Evolutionary conservation across 2,797 vertebrate species (phyloP).

Genomic region (Bradypodion pumilum): DNA sequence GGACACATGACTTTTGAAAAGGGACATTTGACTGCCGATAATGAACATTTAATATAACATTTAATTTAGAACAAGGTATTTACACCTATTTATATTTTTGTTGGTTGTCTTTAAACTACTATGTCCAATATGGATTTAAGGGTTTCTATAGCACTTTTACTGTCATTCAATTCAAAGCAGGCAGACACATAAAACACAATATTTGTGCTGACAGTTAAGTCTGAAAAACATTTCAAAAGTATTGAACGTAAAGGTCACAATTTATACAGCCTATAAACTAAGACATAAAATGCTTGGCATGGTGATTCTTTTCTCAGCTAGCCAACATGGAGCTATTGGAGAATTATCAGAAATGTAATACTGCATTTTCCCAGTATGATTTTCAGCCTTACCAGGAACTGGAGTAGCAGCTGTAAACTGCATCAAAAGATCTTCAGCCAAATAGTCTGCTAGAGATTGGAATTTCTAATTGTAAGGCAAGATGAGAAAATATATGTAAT

Average conservation of each 20-base stretch:
- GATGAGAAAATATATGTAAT: neutral
- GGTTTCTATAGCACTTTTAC: neutral
- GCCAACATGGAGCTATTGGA: neutral
- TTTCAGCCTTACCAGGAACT: constrained; percentile 22
- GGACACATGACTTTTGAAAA: constrained; percentile 10
- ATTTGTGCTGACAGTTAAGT: neutral
- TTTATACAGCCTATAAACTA: constrained; percentile 25
- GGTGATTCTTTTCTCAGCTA: neutral
- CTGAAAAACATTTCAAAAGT: constrained; percentile 38
- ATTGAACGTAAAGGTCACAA: neutral
- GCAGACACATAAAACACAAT: neutral
- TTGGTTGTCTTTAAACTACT: neutral
- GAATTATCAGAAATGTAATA: constrained; percentile 19
- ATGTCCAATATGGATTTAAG: neutral
- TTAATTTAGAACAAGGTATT: neutral
- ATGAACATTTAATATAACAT: constrained; percentile 12
- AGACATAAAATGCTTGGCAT: constrained; percentile 16
- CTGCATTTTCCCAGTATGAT: constrained; percentile 5
- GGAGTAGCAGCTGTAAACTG: neutral
- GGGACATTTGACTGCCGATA: neutral
- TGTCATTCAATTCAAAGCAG: constrained; percentile 27
- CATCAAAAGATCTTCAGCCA: neutral
- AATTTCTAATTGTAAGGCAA: constrained; percentile 20
- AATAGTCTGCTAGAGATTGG: constrained; percentile 28
- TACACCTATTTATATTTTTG: neutral